Percentiles rank a stretch among this genome's conserved stretches.
These are phyloP conservation scores for Steinernema carpocapsae DNA, from an alignment of 2,888 invertebrate genomes.

Conservation along the genomic window DNA sequence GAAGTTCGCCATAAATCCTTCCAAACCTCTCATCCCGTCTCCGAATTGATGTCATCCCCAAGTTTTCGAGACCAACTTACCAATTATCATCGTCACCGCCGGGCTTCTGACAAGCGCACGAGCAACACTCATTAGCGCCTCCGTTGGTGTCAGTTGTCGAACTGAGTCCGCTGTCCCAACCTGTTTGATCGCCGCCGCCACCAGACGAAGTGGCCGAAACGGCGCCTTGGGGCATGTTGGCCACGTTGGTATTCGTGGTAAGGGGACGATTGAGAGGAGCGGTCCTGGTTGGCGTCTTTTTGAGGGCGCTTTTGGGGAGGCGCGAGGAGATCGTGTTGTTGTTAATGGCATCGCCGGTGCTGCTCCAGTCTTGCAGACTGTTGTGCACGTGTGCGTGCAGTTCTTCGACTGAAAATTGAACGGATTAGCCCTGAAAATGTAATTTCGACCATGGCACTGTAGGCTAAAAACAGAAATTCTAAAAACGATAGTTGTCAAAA, in stretches of 20 bases:
- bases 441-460: no score
- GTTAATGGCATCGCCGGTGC: neutral
- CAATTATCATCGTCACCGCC: slow-evolving; percentile 27
- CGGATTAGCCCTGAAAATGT: no score
- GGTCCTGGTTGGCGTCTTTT: neutral
- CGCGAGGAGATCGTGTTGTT: neutral
- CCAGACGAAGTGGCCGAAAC: slow-evolving; percentile 16
- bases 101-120: slow-evolving; percentile 35
- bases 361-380: slow-evolving; percentile 23
- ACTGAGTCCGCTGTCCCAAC: slow-evolving; percentile 49
- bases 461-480: neutral
- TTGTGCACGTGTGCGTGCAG: slow-evolving; percentile 14
- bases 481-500: neutral
- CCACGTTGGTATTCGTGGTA: slow-evolving; percentile 14
- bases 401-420: neutral
- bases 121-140: slow-evolving; percentile 32
- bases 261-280: neutral
- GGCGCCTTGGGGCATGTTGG: slow-evolving; percentile 4
- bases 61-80: slow-evolving; percentile 11
- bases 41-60: neutral
- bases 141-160: slow-evolving; percentile 44
- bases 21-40: no score
- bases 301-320: neutral
- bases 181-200: slow-evolving; percentile 35
- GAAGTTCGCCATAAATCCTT: neutral